A percentile compares a stretch with the other conserved stretches of the same genome.
Evolutionary conservation across 2,888 invertebrate genomes (phyloP).

Genomic region (Mesoligia furuncula): DNA sequence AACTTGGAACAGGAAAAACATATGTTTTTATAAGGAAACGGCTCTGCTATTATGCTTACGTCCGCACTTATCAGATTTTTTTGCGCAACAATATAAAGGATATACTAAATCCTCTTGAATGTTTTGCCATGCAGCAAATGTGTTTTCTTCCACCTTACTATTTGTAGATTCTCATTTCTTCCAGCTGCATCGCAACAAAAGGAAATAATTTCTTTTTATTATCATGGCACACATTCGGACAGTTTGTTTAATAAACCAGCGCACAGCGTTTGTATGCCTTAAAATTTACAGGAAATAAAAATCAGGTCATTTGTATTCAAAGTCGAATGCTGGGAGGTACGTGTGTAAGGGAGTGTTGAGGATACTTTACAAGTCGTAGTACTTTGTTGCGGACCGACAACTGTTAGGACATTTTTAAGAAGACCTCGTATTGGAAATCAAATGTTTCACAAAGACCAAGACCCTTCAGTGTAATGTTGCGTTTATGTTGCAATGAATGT

Average conservation of each 20-base stretch:
- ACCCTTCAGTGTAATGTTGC: slow-evolving; percentile 2
- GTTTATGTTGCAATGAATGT: slow-evolving; percentile 28
- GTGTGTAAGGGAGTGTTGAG: slow-evolving; percentile 60
- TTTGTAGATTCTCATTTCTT: slow-evolving; percentile 49
- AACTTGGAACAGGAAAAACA: slow-evolving; percentile 50
- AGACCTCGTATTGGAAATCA: slow-evolving; percentile 49
- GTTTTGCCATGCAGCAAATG: slow-evolving; percentile 47
- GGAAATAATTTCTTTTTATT: slow-evolving; percentile 65
- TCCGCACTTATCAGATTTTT: slow-evolving; percentile 57
- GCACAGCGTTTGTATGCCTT: slow-evolving; percentile 54
- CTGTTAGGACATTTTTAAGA: slow-evolving; percentile 51
- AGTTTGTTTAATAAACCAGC: slow-evolving; percentile 68
- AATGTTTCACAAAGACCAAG: slow-evolving; percentile 29
- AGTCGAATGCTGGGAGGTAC: slow-evolving; percentile 65
- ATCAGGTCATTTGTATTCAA: slow-evolving; percentile 75
- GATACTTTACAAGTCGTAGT: slow-evolving; percentile 61
- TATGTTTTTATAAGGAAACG: slow-evolving; percentile 55
- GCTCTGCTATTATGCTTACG: slow-evolving; percentile 52
- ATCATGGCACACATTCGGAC: slow-evolving; percentile 58
- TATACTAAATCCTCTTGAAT: slow-evolving; percentile 56
- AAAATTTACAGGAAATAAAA: slow-evolving; percentile 65
- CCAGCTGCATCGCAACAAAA: slow-evolving; percentile 50
- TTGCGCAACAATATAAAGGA: slow-evolving; percentile 54
- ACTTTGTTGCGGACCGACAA: slow-evolving; percentile 62
- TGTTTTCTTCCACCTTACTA: slow-evolving; percentile 49